phyloP scores from a whole-genome alignment of 92 coral and sea anemone genomes.

The Pocillopora grandis region DNA sequence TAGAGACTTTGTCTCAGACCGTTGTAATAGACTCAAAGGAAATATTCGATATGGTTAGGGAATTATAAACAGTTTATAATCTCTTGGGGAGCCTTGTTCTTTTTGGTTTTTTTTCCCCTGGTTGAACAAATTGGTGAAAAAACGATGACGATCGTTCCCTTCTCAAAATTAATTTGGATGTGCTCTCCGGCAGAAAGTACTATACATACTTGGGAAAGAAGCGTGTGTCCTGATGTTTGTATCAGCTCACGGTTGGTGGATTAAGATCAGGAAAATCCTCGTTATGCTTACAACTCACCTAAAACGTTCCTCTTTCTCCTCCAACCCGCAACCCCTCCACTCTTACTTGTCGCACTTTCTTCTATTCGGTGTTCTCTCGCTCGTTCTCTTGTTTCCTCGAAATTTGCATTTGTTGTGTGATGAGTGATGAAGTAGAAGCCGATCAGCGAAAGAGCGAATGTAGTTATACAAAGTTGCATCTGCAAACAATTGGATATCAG shows the following conservation, averaged over 20 bases:
- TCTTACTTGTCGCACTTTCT: background rate
- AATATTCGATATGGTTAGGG: too few relatives aligned
- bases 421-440: background rate
- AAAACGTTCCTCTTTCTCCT: slow-evolving; percentile 6
- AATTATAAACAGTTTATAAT: too few relatives aligned
- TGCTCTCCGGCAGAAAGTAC: background rate
- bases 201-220: background rate
- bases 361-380: slow-evolving; percentile 27
- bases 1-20: too few relatives aligned
- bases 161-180: background rate
- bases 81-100: too few relatives aligned
- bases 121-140: too few relatives aligned
- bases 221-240: too few relatives aligned
- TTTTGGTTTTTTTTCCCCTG: too few relatives aligned
- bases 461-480: slow-evolving; percentile 7
- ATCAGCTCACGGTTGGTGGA: background rate
- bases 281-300: background rate
- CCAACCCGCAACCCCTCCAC: slow-evolving; percentile 22
- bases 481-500: background rate
- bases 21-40: too few relatives aligned
- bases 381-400: slow-evolving; percentile 6
- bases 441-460: background rate
- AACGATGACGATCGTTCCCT: background rate
- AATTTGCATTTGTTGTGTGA: background rate
- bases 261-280: background rate